Base-by-base conservation (phyloP, 1,140 invertebrate genomes). In the Drosophila mojavensis region DNA sequence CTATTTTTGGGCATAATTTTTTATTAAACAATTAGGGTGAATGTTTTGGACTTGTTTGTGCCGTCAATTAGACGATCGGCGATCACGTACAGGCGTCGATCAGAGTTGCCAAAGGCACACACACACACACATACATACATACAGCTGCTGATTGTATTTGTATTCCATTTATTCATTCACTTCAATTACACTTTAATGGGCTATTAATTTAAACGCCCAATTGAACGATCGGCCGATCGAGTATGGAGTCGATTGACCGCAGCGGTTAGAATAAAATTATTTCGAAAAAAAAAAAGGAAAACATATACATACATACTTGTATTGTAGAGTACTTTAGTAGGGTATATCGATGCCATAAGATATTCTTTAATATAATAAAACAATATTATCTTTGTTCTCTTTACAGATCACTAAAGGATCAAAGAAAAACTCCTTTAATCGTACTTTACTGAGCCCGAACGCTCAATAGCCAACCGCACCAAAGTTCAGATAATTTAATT, bases 1-100 rank as follows among this genome's bases (percentile, higher is more conserved):
- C 81, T 78, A 81, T 84, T 85, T 84, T 66, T 58, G 74, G 80
- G 61, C 64, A 85, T 84, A 78, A 81, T 86, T 82, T 75, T 81
- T 78, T 85, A 81, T 81, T 81, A 85, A 85, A 85, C 78, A 84
- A 85, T 84, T 83, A 81, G 63, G 58, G 20, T 41, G 43, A 47
- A 20, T 28, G 17, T 33, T 59, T 53, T 17, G 69, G 54, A 4
- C 39, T 66, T 55, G 70, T 79, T 75, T 75, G 79, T 54, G 53
- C 47, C 56, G 51, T 79, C 78, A 80, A 81, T 81, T 81, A 74
- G 47, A 81, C 71, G 62, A 72, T 66, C 20, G 53, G 3, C 39
- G 45, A 47, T 20, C 48, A 24, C 41, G 53, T 62, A 47, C 48
- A 62, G 53, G 53, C 63, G 69, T 59, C 47, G 63, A 45, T 60